Evolutionary conservation across 2,797 vertebrate species (phyloP), one percentile per base, ranked within the genome.

Genomic region (Pachyuromys duprasi): DNA sequence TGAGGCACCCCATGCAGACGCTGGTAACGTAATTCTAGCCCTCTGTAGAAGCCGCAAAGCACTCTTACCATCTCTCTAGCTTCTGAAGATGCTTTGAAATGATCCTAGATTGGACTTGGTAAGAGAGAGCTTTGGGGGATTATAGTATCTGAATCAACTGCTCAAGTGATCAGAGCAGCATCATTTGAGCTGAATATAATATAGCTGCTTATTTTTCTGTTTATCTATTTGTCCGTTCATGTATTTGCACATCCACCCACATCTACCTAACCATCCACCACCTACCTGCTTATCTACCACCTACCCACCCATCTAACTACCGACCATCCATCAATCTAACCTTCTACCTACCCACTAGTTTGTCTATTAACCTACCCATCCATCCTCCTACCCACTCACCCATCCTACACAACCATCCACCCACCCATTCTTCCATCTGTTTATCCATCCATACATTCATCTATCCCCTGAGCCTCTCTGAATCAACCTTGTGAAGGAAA

Each of bases 11-110:
- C 31, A 17, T 36, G 22, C 4, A 15, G 12, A 22, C 17, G 65
- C 63, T 70, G 13, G 65, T 17, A 70, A 55, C 33, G 53, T 33
- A 86, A 69, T 53, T 55, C 45, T 36, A 86, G 65, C 7, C 7
- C 9, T 70, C 65, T 1, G 0, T 70, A 36, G 70, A 70, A 70
- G 13, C 65, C 36, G 45, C 8, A n/a, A n/a, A 86, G 13, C 22
- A 53, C 20, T 70, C 33, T 36, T 55, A 18, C 13, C 65, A 36
- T 36, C 45, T 28, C 33, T 86, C 45, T 13, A 53, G 65, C 7
- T n/a, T 33, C 45, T 93, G 82, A 90, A 94, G 94, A 86, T 86
- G n/a, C 28, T 88, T 91, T 81, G 45, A 94, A 70, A 12, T 70
- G 5, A 62, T 53, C 62, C 91, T 93, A 79, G 60, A 86, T 67